These are phyloP conservation scores for Lutjanus argentimaculatus DNA, from an alignment of 2,797 vertebrate genomes.

Conservation along the genomic window DNA sequence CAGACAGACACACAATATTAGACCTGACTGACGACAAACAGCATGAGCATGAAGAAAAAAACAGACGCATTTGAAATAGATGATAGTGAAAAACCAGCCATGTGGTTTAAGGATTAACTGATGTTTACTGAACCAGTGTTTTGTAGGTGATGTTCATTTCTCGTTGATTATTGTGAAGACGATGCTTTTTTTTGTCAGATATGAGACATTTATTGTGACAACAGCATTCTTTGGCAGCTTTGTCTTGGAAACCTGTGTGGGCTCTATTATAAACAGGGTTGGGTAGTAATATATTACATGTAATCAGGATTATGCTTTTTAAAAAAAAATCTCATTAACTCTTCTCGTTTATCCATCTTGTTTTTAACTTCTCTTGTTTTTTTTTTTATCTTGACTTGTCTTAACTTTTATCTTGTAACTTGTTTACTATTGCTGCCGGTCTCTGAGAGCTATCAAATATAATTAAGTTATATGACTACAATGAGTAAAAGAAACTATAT, in stretches of 20 bases:
- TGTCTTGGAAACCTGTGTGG: background rate
- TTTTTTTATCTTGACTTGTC: no score
- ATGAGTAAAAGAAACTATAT: no score
- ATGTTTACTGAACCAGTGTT: background rate
- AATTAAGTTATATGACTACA: no score
- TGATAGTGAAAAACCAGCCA: background rate
- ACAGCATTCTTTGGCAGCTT: background rate
- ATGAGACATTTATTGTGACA: background rate
- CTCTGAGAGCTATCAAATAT: no score
- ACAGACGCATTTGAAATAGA: background rate
- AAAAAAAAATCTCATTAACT: no score
- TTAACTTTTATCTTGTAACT: no score
- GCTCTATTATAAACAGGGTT: background rate
- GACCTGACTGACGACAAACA: constrained; percentile 11
- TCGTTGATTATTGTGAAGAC: background rate
- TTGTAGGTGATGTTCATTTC: background rate
- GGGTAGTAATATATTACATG: no score
- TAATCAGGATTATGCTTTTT: no score
- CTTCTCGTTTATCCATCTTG: no score
- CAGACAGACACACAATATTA: constrained; percentile 23
- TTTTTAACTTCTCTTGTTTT: no score
- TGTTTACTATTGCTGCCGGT: no score
- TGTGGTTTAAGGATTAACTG: background rate
- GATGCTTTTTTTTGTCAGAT: background rate
- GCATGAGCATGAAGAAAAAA: background rate